These are phyloP conservation scores for Nasonia vitripennis DNA, from an alignment of 1,140 invertebrate genomes.

Conservation along the genomic window DNA sequence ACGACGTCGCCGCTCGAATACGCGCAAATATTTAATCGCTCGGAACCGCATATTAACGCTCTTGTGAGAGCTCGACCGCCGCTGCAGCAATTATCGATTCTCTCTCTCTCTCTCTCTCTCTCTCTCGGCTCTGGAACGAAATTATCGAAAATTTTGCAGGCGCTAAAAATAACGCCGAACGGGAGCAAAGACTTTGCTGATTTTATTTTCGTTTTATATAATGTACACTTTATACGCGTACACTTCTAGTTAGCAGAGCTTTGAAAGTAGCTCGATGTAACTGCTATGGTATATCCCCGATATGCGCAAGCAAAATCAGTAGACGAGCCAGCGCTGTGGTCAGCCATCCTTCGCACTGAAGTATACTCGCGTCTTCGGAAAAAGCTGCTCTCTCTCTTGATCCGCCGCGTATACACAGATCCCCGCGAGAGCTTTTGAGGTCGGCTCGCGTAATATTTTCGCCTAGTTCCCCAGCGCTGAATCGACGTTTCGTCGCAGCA, in stretches of 20 bases:
- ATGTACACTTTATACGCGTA: too few relatives aligned
- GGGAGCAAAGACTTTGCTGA: not conserved
- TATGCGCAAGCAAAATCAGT: too few relatives aligned
- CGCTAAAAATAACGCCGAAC: not conserved
- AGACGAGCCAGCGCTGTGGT: too few relatives aligned
- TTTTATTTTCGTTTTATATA: too few relatives aligned
- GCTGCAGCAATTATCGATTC: not conserved
- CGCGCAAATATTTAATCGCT: constrained; percentile 22
- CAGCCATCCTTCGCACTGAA: not conserved
- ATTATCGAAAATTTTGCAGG: constrained; percentile 22
- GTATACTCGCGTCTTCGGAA: too few relatives aligned
- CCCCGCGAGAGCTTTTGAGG: constrained; percentile 15
- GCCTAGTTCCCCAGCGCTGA: constrained; percentile 25
- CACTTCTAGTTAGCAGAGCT: too few relatives aligned
- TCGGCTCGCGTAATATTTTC: constrained; percentile 24
- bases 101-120: too few relatives aligned
- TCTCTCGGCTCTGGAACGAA: not conserved
- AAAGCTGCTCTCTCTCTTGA: too few relatives aligned
- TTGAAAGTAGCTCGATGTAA: too few relatives aligned
- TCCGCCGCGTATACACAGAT: not conserved
- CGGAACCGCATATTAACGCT: not conserved
- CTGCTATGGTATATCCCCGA: too few relatives aligned
- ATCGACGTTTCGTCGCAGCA: not conserved
- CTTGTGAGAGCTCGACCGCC: not conserved
- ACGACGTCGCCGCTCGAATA: too few relatives aligned